Evolutionary conservation across 2,797 vertebrate genomes (phyloP), one percentile per base, ranked within the genome.

Genomic region (Holocentrus rufus): DNA sequence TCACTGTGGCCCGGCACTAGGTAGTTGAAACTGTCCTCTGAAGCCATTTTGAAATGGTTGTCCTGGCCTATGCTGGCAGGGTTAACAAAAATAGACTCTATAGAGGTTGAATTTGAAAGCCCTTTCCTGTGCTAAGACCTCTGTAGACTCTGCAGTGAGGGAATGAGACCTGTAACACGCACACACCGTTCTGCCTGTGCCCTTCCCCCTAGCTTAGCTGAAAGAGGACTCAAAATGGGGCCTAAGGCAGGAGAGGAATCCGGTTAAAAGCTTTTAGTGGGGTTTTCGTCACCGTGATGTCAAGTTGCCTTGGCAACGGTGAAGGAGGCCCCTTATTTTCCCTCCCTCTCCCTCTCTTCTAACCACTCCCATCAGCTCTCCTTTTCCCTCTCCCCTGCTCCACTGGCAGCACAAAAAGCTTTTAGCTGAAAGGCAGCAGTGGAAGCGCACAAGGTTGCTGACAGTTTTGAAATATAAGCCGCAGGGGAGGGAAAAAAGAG

Each of bases 251-350:
- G 96, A 95, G 95, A 96, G 95, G 95, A 96, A 98, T 97, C 97
- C 95, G 96, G 96, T 98, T 99, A 99, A 99, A 99, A 99, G 97
- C 97, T 99, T 99, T 99, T 99, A 99, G 97, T 96, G 94, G 92
- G 95, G 88, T 95, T 96, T 93, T 94, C 97, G 97, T 98, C 97
- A 99, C 95, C 80, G 92, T 97, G 97, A 98, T 98, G 97, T 98
- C 97, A 98, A 94, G 96, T 99, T 96, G 93, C 96, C 96, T 91
- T 95, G 96, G 96, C 94, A 98, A 99, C 98, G 87, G 93, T 42
- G 84, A 74, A 94, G 93, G 95, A 95, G 96, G 94, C 92, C 93
- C 95, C 88, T 86, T 80, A 69, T 88, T 79, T 85, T 72, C 86
- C 83, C 89, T 86, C 89, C 80, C 85, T 61, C 77, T 65, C 67